Percentiles rank a stretch among this genome's conserved stretches.
Conservation (phyloP, 1,140 invertebrate species). For the Megalonaias nervosa region DNA sequence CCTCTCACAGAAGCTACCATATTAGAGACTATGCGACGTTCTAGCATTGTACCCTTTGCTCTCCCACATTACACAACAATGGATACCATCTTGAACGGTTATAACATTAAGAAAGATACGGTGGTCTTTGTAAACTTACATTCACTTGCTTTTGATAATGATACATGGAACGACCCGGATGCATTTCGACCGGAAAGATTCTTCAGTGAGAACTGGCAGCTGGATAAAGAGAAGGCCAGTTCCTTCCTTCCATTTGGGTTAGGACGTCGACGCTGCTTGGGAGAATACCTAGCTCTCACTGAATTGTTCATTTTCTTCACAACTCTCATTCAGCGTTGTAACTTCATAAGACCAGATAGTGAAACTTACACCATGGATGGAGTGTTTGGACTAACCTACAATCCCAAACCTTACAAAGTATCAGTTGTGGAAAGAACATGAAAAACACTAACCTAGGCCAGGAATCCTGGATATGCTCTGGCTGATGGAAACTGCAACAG, state of each 20-base stretch:
- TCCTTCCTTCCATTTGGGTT: neutral
- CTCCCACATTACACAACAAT: slow-evolving; percentile 38
- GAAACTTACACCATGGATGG: too few relatives aligned
- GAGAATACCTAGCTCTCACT: slow-evolving; percentile 2
- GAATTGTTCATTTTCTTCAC: slow-evolving; percentile 3
- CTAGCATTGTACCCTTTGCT: slow-evolving; percentile 63
- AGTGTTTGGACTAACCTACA: too few relatives aligned
- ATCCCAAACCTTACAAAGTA: too few relatives aligned
- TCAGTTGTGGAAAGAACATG: too few relatives aligned
- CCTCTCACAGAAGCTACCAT: slow-evolving; percentile 56
- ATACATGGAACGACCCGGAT: neutral
- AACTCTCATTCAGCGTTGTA: slow-evolving; percentile 9
- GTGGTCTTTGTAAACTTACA: slow-evolving; percentile 6
- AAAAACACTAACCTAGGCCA: too few relatives aligned
- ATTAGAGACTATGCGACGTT: slow-evolving; percentile 49
- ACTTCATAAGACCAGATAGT: neutral
- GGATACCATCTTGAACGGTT: slow-evolving; percentile 57
- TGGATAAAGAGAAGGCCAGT: neutral
- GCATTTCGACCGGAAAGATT: slow-evolving; percentile 15
- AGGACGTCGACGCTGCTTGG: slow-evolving; percentile 7
- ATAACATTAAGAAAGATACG: slow-evolving; percentile 46
- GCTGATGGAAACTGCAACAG: too few relatives aligned
- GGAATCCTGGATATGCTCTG: too few relatives aligned
- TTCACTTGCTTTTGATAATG: slow-evolving; percentile 10
- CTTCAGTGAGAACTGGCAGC: neutral